These are phyloP conservation scores for Argya squamiceps DNA, from an alignment of 2,797 vertebrate species.

Conservation along the genomic window DNA sequence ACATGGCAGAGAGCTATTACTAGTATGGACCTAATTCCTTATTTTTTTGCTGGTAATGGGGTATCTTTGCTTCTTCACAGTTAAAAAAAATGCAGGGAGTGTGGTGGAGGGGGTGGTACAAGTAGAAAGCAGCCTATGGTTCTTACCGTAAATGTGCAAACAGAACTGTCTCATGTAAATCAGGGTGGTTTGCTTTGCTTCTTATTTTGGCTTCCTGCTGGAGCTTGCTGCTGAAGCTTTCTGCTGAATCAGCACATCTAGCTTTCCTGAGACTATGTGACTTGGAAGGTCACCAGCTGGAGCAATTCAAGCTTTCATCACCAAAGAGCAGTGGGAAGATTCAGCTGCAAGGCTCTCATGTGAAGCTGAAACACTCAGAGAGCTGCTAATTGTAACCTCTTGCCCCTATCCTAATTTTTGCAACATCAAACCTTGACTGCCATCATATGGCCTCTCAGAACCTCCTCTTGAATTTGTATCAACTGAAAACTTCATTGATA, in stretches of 20 bases:
- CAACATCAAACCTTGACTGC: neutral
- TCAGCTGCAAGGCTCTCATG: neutral
- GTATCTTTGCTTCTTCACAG: neutral
- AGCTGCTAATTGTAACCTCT: neutral
- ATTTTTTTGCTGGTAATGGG: neutral
- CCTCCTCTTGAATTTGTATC: neutral
- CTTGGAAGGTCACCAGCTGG: neutral
- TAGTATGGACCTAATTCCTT: neutral
- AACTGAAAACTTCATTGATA: neutral
- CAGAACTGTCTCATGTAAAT: neutral
- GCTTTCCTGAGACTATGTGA: neutral
- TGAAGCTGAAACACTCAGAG: neutral
- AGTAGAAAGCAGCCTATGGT: too few relatives aligned
- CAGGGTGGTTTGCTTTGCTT: neutral
- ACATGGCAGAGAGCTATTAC: neutral
- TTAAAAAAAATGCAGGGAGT: too few relatives aligned
- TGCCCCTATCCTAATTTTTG: neutral
- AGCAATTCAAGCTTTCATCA: neutral
- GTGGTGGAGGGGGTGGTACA: accelerated
- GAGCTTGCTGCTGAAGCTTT: neutral
- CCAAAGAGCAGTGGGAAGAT: neutral
- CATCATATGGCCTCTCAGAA: neutral
- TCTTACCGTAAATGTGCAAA: neutral
- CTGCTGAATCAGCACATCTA: neutral
- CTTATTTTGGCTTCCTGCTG: neutral